These are phyloP conservation scores for Exephanes ischioxanthus DNA, from an alignment of 2,888 invertebrate species.

Conservation along the genomic window DNA sequence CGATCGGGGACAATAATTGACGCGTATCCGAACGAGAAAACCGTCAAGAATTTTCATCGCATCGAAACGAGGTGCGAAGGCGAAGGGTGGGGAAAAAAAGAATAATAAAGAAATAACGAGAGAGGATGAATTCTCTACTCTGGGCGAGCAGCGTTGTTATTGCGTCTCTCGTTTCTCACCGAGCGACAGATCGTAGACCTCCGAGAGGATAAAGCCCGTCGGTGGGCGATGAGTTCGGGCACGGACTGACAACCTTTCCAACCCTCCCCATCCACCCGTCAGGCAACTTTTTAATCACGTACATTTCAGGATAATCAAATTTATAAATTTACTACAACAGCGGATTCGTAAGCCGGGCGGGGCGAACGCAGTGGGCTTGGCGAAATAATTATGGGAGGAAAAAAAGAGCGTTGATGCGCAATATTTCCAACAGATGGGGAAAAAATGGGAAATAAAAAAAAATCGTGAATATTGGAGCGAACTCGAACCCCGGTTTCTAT, in stretches of 20 bases:
- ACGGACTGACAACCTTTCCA: background rate
- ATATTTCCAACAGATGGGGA: background rate
- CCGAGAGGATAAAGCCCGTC: conserved; percentile 45
- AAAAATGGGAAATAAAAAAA: background rate
- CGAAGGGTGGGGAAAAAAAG: background rate
- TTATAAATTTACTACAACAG: conserved; percentile 29
- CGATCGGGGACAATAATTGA: conserved; percentile 14
- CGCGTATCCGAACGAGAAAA: conserved; percentile 1
- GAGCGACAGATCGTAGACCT: conserved; percentile 58
- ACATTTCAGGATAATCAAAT: conserved; percentile 58
- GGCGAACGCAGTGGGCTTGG: background rate
- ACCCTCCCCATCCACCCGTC: conserved; percentile 11
- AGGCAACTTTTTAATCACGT: conserved; percentile 58
- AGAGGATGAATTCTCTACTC: conserved; percentile 30
- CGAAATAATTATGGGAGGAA: background rate
- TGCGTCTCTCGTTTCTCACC: conserved; percentile 30
- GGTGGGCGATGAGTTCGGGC: conserved; percentile 49
- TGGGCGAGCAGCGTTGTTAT: conserved; percentile 43
- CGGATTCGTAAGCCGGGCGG: background rate
- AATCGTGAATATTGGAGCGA: background rate
- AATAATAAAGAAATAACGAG: conserved; percentile 3
- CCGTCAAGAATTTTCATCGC: background rate
- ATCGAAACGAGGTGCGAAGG: background rate
- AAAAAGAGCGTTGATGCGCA: conserved; percentile 1
- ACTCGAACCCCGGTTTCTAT: background rate